phyloP scores from a whole-genome alignment of 2,888 invertebrate genomes.

The Didymodactylos carnosus region DNA sequence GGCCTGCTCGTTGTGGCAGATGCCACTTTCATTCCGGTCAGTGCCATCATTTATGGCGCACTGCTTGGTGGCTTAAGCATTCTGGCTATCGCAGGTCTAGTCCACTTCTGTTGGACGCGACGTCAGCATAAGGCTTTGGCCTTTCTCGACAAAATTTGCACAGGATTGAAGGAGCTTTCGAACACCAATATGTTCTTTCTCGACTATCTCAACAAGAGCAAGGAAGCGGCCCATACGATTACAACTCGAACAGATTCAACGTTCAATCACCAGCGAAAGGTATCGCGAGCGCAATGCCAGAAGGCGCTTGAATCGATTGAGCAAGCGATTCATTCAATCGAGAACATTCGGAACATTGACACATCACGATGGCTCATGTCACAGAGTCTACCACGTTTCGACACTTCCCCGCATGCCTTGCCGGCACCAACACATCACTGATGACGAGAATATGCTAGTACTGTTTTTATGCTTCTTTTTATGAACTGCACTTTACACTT shows the following conservation, averaged over 20 bases:
- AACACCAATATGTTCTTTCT: neutral
- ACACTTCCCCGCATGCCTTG: neutral
- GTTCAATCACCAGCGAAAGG: neutral
- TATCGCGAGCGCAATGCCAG: neutral
- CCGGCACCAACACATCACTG: neutral
- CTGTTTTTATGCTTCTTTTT: no score
- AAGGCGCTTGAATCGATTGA: neutral
- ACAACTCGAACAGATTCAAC: neutral
- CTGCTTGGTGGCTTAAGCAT: neutral
- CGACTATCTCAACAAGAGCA: neutral
- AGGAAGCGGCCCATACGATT: neutral
- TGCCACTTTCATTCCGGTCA: neutral
- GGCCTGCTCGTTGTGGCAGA: neutral
- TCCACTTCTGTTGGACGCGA: neutral
- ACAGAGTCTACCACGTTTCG: neutral
- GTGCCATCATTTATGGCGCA: neutral
- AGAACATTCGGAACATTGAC: neutral
- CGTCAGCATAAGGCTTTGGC: neutral
- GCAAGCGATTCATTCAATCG: neutral
- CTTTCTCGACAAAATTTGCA: neutral
- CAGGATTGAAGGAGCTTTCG: neutral
- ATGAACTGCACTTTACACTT: no score
- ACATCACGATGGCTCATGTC: neutral
- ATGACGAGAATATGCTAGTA: no score
- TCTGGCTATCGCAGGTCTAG: neutral